These are phyloP conservation scores for Menidia menidia DNA, from an alignment of 2,797 vertebrate species.

Conservation along the genomic window DNA sequence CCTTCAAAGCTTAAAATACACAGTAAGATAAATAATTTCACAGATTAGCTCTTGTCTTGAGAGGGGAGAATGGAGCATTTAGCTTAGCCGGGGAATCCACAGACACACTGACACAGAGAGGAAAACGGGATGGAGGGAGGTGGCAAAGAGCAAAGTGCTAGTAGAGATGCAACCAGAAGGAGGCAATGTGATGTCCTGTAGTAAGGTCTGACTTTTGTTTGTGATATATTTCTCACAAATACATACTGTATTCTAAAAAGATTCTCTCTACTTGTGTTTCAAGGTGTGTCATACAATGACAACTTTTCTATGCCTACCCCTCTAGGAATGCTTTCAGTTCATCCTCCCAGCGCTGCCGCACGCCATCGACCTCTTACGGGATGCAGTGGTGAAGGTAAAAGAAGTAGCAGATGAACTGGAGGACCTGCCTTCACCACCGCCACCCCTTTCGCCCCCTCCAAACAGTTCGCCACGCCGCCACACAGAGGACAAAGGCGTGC, in stretches of 20 bases:
- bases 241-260: no score
- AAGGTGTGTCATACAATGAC: background rate
- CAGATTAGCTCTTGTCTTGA: constrained; percentile 73
- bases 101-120: constrained; percentile 66
- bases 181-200: constrained; percentile 50
- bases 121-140: constrained; percentile 24
- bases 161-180: constrained; percentile 45
- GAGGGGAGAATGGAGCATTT: constrained; percentile 71
- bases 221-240: background rate
- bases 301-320: constrained; percentile 10
- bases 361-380: constrained; percentile 97
- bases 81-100: constrained; percentile 60
- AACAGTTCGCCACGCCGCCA: constrained; percentile 93
- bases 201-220: background rate
- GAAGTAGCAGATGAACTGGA: constrained; percentile 96
- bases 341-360: constrained; percentile 99
- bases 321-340: constrained; percentile 99
- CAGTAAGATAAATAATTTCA: constrained; percentile 79
- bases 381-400: constrained; percentile 99
- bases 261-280: no score
- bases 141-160: background rate
- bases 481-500: constrained; percentile 98
- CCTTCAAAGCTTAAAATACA: constrained; percentile 75
- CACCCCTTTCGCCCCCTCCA: constrained; percentile 95
- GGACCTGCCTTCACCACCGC: constrained; percentile 96